phyloP scores from a whole-genome alignment of 2,888 invertebrate genomes.

The Microplitis deprimator region DNA sequence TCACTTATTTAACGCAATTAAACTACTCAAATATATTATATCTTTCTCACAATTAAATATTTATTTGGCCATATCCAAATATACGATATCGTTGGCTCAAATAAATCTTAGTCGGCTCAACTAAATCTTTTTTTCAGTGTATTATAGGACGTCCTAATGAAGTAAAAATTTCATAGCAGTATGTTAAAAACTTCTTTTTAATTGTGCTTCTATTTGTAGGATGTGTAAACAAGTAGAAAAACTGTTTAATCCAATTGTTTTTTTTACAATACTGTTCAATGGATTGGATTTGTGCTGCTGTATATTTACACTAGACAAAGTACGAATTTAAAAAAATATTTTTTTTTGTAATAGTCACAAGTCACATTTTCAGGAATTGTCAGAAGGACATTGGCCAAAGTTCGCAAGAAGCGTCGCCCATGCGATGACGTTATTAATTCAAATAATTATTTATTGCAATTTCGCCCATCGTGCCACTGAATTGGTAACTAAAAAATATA shows the following conservation, averaged over 20 bases:
- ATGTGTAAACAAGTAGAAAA: not conserved
- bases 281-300: not conserved
- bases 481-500: not conserved
- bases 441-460: not conserved
- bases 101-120: too few relatives aligned
- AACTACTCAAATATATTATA: too few relatives aligned
- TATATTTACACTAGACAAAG: not conserved
- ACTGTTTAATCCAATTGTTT: not conserved
- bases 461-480: not conserved
- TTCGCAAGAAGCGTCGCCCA: not conserved
- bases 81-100: too few relatives aligned
- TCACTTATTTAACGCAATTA: too few relatives aligned
- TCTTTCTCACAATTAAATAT: too few relatives aligned
- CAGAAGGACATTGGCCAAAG: not conserved
- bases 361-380: not conserved
- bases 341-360: not conserved
- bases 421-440: not conserved
- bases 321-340: not conserved
- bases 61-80: too few relatives aligned
- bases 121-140: too few relatives aligned
- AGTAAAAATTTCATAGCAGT: too few relatives aligned
- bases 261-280: not conserved
- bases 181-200: too few relatives aligned
- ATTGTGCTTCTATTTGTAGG: too few relatives aligned
- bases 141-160: too few relatives aligned